Conservation (phyloP, 1,140 invertebrate species). For the Drosophila mauritiana region DNA sequence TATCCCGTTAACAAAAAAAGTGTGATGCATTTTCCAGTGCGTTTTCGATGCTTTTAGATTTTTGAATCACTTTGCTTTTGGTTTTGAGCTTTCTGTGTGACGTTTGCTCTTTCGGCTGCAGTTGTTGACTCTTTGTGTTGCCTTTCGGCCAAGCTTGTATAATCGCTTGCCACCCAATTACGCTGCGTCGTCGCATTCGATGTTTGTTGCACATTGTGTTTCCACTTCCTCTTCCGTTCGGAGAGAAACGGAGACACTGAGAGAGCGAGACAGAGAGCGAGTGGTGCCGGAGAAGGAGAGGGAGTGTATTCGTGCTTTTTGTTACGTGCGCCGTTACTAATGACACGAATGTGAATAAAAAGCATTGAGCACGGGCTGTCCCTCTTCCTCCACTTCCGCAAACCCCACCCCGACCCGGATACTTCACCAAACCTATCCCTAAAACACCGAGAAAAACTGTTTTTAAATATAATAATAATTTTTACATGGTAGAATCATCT, state of each 20-base stretch:
- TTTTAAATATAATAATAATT: background rate
- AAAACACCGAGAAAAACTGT: constrained; percentile 2
- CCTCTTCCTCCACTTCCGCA: constrained; percentile 17
- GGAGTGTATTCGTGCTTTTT: constrained; percentile 31
- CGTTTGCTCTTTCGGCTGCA: constrained; percentile 44
- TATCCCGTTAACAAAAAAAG: background rate
- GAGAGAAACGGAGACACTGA: constrained; percentile 19
- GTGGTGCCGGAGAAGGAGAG: constrained; percentile 43
- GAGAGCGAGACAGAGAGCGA: constrained; percentile 8
- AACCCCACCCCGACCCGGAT: constrained; percentile 4
- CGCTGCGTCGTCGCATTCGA: constrained; percentile 67
- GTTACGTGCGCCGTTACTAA: constrained; percentile 80
- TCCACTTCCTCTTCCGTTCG: constrained; percentile 79
- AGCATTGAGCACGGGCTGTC: constrained; percentile 50
- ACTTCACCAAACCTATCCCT: constrained; percentile 7
- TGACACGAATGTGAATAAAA: constrained; percentile 80
- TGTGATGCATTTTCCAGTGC: constrained; percentile 26
- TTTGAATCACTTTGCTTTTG: constrained; percentile 24
- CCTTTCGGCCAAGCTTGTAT: constrained; percentile 64
- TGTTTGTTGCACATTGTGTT: constrained; percentile 76
- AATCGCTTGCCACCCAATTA: constrained; percentile 74
- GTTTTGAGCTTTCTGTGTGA: constrained; percentile 40
- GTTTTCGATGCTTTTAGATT: constrained; percentile 8
- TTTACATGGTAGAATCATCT: too few species aligned
- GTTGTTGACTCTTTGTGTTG: constrained; percentile 29